phyloP scores from a whole-genome alignment of 2,113 vertebrate genomes.

The Athene noctua region DNA sequence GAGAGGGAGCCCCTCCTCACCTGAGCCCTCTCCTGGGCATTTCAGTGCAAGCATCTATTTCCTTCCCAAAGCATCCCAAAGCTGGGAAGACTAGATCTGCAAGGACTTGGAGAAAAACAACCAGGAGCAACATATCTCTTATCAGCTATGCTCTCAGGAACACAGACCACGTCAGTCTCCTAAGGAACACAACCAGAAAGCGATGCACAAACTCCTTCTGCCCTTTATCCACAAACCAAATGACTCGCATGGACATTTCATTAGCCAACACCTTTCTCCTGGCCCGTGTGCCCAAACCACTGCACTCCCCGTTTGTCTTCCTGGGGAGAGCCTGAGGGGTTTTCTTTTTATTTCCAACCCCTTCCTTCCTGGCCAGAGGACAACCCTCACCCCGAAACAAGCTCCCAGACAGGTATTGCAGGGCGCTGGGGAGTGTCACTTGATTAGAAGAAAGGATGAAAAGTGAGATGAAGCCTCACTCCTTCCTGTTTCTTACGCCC shows the following conservation, averaged over 20 bases:
- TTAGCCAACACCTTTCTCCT: background rate
- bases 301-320: background rate
- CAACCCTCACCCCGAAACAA: conserved; percentile 2
- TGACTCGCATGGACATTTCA: background rate
- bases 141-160: background rate
- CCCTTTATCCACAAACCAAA: background rate
- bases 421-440: background rate
- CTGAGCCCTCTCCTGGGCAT: background rate
- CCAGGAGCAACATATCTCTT: background rate
- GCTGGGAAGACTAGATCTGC: background rate
- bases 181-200: background rate
- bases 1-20: background rate
- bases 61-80: background rate
- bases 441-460: conserved; percentile 18
- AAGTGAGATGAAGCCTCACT: background rate
- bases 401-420: conserved; percentile 26
- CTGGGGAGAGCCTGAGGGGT: background rate
- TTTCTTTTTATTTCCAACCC: conserved; percentile 21
- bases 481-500: background rate
- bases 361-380: conserved; percentile 10
- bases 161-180: accelerated
- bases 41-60: background rate
- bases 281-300: background rate
- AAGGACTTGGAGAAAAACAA: background rate
- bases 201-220: background rate